These are phyloP conservation scores for Pseudopodoces humilis DNA, from an alignment of 2,113 vertebrate genomes.

Conservation along the genomic window DNA sequence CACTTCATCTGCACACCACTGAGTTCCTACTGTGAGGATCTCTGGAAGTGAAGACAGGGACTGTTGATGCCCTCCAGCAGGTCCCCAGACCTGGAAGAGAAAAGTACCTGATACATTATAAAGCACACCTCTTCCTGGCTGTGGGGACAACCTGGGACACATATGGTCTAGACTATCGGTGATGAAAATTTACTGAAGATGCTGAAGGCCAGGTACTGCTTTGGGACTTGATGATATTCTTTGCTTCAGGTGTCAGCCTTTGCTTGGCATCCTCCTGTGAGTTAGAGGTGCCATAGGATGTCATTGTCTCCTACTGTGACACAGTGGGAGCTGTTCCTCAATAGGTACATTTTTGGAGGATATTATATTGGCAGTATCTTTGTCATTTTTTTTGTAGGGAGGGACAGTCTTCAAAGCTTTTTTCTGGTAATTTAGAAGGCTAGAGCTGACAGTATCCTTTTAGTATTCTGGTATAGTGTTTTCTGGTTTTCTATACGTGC, in stretches of 20 bases:
- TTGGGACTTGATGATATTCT: not conserved
- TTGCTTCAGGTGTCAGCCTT: not conserved
- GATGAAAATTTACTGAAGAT: not conserved
- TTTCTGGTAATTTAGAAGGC: not conserved
- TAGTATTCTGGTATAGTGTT: not conserved
- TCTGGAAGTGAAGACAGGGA: not conserved
- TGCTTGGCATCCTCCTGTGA: not conserved
- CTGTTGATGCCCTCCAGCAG: not conserved
- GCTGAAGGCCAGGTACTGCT: not conserved
- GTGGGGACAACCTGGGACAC: not conserved
- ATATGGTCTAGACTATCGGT: not conserved
- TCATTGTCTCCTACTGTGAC: not conserved
- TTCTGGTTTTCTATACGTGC: not conserved
- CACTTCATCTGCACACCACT: not conserved
- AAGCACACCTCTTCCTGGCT: not conserved
- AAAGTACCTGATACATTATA: not conserved
- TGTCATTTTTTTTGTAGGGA: not conserved
- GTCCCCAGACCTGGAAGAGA: not conserved
- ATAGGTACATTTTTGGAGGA: not conserved
- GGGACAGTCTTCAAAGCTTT: not conserved
- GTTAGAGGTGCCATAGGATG: not conserved
- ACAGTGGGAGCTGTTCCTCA: not conserved
- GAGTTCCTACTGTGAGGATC: not conserved
- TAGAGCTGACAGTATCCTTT: not conserved
- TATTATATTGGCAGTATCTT: fast-evolving